Evolutionary conservation across 2,888 invertebrate genomes (phyloP), one percentile per base, ranked within the genome.

Genomic region (Drosophila picticornis): DNA sequence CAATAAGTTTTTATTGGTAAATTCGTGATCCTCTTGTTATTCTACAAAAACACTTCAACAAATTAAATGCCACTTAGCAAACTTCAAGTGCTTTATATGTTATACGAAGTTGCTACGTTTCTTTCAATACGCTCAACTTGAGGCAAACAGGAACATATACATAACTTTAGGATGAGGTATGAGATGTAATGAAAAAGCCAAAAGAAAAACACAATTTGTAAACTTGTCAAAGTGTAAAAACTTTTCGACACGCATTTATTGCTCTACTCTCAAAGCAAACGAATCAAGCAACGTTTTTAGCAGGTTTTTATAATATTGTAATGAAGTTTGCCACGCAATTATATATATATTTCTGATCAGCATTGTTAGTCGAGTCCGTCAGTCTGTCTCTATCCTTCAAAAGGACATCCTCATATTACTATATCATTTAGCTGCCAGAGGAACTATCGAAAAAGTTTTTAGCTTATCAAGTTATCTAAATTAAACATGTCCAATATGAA

Each of bases 231-330:
- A 55, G 53, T 58, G 43, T 19, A 38, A 13, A 52, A 63, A 74
- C 58, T 59, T 77, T 64, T 40, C 22, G 38, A 51, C 57, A 53
- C 43, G 34, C 34, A 55, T 72, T 63, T 46, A 55, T 64, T 38
- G 50, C 56, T 10, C 10, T 57, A 27, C 34, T 31, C 34, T 31
- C 27, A 40, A 36, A 43, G 46, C 19, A 43, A 19, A 27, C 3
- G 36, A 46, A 29, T 52, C 36, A 46, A 57, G 11, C 57, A 34
- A 19, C 22, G 19, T 2, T 34, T 38, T 25, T 1, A 13, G 11
- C 22, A 6, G 22, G 11, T 2, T 22, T 11, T 22, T 22, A 11
- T 2, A 2, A 43, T 11, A 22, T 2, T 22, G 1, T 34, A 34
- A 34, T 34, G 4, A 34, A 34, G 34, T 34, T 34, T 13, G 34